Evolutionary conservation across 2,113 vertebrate genomes (phyloP).

Genomic region (Corydoras sp.): DNA sequence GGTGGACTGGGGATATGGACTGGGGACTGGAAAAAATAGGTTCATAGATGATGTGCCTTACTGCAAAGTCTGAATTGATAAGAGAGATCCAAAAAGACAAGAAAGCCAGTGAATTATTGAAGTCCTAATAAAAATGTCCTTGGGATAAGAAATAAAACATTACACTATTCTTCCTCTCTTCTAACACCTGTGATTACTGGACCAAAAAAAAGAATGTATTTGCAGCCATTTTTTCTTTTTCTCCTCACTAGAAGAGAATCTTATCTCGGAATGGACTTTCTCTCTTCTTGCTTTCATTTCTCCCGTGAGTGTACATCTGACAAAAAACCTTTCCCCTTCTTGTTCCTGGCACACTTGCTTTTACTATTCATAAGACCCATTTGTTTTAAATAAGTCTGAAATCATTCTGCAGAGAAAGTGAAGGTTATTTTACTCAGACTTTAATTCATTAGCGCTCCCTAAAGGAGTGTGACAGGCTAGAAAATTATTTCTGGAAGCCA

Average conservation of each 20-base stretch:
- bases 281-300: constrained; percentile 9
- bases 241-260: constrained; percentile 46
- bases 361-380: constrained; percentile 54
- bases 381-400: constrained; percentile 54
- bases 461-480: constrained; percentile 11
- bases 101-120: constrained; percentile 57
- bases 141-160: constrained; percentile 55
- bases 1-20: no score
- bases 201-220: constrained; percentile 44
- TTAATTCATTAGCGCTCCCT: constrained; percentile 23
- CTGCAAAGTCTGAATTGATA: no score
- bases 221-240: constrained; percentile 30
- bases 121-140: constrained; percentile 62
- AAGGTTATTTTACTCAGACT: constrained; percentile 52
- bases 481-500: constrained; percentile 4
- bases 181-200: constrained; percentile 49
- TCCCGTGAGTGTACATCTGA: constrained; percentile 37
- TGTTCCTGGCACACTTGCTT: constrained; percentile 42
- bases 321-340: constrained; percentile 21
- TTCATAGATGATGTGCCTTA: no score
- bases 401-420: constrained; percentile 45
- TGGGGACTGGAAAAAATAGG: no score
- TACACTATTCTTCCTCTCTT: constrained; percentile 45
- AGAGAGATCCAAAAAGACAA: constrained; percentile 5
- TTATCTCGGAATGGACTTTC: constrained; percentile 60